Evolutionary conservation across 2,888 invertebrate genomes (phyloP).

Genomic region (Mesopsocus fuscifrons): DNA sequence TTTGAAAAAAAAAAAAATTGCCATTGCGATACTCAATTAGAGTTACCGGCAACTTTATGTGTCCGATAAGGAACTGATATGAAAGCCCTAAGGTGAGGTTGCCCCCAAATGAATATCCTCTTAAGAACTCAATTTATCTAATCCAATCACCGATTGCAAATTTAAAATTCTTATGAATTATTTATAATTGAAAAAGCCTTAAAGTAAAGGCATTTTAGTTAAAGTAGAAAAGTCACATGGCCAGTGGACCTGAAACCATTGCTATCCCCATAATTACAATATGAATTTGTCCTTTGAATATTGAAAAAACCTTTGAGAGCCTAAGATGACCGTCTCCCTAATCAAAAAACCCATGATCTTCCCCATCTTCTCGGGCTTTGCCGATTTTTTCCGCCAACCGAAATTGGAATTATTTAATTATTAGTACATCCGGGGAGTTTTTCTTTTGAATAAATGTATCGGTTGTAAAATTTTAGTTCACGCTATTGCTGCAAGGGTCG

Average conservation of each 20-base stretch:
- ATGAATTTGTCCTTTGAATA: conserved; percentile 5
- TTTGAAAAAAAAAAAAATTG: conserved; percentile 3
- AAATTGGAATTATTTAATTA: conserved; percentile 8
- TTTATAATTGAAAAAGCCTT: too few species aligned
- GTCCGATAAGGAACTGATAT: too few species aligned
- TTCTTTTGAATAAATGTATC: conserved; percentile 7
- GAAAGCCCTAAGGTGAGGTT: too few species aligned
- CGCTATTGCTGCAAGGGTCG: neutral
- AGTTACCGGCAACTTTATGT: too few species aligned
- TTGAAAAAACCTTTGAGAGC: neutral
- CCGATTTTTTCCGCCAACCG: conserved; percentile 4
- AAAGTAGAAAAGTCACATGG: too few species aligned
- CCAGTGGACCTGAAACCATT: neutral
- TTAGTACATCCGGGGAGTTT: conserved; percentile 1
- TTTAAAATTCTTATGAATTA: too few species aligned
- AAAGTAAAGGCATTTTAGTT: too few species aligned
- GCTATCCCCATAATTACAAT: conserved; percentile 7
- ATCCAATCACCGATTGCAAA: too few species aligned
- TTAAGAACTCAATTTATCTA: too few species aligned
- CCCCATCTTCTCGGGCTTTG: neutral
- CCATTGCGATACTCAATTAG: too few species aligned
- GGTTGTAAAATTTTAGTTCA: neutral
- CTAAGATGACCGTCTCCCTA: neutral
- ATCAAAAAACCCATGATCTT: neutral
- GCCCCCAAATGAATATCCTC: too few species aligned